Conservation (phyloP, 2,797 vertebrate genomes). For the Spea hammondii region DNA sequence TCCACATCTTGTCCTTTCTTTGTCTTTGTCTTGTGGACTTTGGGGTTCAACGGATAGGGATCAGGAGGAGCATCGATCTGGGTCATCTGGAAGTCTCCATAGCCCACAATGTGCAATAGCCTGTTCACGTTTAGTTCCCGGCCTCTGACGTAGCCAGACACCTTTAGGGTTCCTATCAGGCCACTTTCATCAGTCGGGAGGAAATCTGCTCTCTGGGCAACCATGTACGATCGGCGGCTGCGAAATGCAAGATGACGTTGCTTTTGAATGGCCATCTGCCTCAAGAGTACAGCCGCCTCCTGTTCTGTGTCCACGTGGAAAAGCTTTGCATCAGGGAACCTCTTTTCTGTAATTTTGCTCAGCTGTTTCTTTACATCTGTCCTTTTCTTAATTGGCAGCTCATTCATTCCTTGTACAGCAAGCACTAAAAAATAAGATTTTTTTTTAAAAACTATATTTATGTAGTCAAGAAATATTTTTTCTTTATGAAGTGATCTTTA, state of each 20-base stretch:
- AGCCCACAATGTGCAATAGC: slow-evolving; percentile 86
- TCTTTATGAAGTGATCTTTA: no score
- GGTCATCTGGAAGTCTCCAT: slow-evolving; percentile 92
- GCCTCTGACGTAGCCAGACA: slow-evolving; percentile 90
- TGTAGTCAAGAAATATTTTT: no score
- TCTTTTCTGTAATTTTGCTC: slow-evolving; percentile 75
- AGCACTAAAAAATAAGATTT: slow-evolving; percentile 65
- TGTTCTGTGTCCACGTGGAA: slow-evolving; percentile 80
- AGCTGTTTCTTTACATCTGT: slow-evolving; percentile 78
- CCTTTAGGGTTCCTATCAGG: slow-evolving; percentile 81
- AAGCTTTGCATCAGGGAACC: slow-evolving; percentile 83
- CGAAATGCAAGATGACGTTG: slow-evolving; percentile 85
- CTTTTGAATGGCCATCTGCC: slow-evolving; percentile 84
- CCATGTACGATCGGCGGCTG: slow-evolving; percentile 80
- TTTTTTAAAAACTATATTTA: no score
- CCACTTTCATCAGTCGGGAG: slow-evolving; percentile 62
- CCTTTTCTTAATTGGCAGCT: slow-evolving; percentile 82
- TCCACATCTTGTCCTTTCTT: slow-evolving; percentile 71
- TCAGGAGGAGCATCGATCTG: slow-evolving; percentile 86
- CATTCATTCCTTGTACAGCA: slow-evolving; percentile 79
- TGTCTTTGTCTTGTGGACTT: slow-evolving; percentile 57
- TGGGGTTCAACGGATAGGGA: slow-evolving; percentile 76
- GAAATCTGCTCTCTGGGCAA: slow-evolving; percentile 77
- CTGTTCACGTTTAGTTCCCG: slow-evolving; percentile 77
- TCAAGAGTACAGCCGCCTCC: slow-evolving; percentile 79